Base-by-base conservation (phyloP, 2,113 vertebrate genomes). In the Campylomormyrus numenius region DNA sequence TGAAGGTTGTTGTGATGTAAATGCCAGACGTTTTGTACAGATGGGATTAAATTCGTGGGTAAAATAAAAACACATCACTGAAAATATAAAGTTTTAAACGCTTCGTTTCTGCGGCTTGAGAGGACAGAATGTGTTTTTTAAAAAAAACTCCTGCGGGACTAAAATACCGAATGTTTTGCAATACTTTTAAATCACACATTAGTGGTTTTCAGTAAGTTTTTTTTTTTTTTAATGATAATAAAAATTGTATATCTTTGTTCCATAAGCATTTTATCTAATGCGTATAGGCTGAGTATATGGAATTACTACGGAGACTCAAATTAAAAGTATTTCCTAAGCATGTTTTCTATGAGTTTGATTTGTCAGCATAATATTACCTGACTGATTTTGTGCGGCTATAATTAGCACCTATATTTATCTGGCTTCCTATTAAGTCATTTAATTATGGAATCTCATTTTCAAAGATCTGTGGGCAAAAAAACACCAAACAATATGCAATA, bases 171-270 rank as follows among this genome's bases (percentile, higher is more conserved):
- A 27, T 31, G 90, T 92, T 94, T 92, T 48, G 91, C 89, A 94
- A 95, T 56, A 88, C 45, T 11, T 89, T 90, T 3, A 91, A 92
- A 91, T 92, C 92, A 90, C 91, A 92, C 91, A 90, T 15, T 27
- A 84, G 87, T 91, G 92, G 92, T 91, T 92, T 77, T 91, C 90
- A 92, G 87, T 88, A 92, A 92, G 90, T 89, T 42, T 35, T 74
- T 77, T 77, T 13, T 42, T 35, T 74, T 74, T 74, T 13, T 2
- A 74, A 31, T 53, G 5, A 53, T 19, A 21, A 21, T 21, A 56
- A 21, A 0, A 21, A 56, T 19, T 39, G 4, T 77, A 77, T 77
- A 70, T 31, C n/a, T 70, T 77, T 77, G 1, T 6, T 35, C 27
- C 70, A 35, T 77, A 77, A 77, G 35, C 35, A 39, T 17, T 80